phyloP scores from a whole-genome alignment of 2,888 invertebrate genomes.

The Herminia tarsipennalis region DNA sequence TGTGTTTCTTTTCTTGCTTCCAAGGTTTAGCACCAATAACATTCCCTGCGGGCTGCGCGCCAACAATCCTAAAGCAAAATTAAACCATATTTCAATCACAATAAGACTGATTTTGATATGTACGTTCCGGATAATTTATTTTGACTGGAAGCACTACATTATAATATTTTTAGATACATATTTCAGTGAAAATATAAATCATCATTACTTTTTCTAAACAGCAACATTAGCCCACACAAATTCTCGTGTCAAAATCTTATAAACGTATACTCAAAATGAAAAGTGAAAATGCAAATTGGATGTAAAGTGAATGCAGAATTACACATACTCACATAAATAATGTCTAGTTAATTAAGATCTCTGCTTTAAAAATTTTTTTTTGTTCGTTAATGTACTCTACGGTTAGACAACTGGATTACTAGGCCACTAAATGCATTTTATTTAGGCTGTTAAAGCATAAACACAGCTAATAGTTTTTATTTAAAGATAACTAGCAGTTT shows the following conservation, averaged over 20 bases:
- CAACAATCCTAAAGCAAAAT: slow-evolving; percentile 56
- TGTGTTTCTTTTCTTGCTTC: slow-evolving; percentile 93
- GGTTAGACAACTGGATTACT: neutral
- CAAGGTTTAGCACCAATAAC: slow-evolving; percentile 86
- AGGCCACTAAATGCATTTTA: too few relatives aligned
- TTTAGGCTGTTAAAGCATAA: too few relatives aligned
- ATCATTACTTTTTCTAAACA: slow-evolving; percentile 25
- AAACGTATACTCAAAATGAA: neutral
- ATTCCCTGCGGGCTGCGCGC: slow-evolving; percentile 50
- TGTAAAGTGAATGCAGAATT: neutral
- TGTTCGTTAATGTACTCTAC: slow-evolving; percentile 14
- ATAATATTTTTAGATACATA: slow-evolving; percentile 10
- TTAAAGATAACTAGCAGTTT: too few relatives aligned
- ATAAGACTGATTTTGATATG: slow-evolving; percentile 11
- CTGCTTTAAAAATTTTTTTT: slow-evolving; percentile 27
- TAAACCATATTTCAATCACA: slow-evolving; percentile 13
- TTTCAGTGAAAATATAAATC: slow-evolving; percentile 24
- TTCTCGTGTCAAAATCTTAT: slow-evolving; percentile 6
- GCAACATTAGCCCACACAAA: slow-evolving; percentile 23
- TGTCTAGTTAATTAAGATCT: slow-evolving; percentile 31
- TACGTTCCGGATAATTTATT: slow-evolving; percentile 7
- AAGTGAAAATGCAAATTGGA: neutral
- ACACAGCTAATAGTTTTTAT: neutral
- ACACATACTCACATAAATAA: slow-evolving; percentile 27
- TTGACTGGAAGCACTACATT: slow-evolving; percentile 14